Evolutionary conservation across 2,113 vertebrate species (phyloP).

Genomic region (Tamias sibiricus): DNA sequence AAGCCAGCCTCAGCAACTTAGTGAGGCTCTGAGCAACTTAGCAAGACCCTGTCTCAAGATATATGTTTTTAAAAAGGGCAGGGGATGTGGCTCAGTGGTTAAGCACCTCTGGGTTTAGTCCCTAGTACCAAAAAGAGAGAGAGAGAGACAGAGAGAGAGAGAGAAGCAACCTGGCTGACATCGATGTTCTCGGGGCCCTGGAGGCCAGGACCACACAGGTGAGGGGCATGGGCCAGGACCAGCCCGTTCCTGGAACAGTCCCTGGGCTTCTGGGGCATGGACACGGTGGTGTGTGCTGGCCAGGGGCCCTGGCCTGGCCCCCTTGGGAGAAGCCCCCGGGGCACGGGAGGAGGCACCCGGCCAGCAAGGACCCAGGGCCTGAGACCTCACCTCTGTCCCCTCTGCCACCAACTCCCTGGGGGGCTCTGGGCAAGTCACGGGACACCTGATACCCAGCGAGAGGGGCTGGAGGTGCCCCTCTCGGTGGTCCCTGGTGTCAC

Average conservation of each 20-base stretch:
- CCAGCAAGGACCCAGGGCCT: not conserved
- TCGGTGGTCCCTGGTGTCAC: not conserved
- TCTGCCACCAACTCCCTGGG: not conserved
- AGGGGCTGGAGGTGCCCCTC: no score
- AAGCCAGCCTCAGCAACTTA: no score
- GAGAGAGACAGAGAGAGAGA: no score
- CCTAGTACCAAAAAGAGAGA: no score
- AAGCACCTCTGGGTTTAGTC: no score
- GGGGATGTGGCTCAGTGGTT: no score
- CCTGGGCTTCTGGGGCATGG: not conserved
- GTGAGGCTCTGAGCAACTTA: no score
- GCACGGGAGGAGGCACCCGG: no score
- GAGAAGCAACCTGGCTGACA: fast-evolving
- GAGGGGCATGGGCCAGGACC: not conserved
- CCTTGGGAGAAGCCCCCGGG: not conserved
- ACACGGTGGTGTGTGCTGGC: no score
- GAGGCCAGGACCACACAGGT: not conserved
- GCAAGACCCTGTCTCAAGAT: no score
- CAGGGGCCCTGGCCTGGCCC: not conserved
- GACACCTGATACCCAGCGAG: not conserved
- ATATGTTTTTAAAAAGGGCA: no score
- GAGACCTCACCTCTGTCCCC: not conserved
- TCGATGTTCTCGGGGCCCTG: not conserved
- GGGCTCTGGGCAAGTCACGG: not conserved
- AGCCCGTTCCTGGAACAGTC: fast-evolving